Base-by-base conservation (phyloP, 2,113 vertebrate species). In the Acrocephalus kingi region DNA sequence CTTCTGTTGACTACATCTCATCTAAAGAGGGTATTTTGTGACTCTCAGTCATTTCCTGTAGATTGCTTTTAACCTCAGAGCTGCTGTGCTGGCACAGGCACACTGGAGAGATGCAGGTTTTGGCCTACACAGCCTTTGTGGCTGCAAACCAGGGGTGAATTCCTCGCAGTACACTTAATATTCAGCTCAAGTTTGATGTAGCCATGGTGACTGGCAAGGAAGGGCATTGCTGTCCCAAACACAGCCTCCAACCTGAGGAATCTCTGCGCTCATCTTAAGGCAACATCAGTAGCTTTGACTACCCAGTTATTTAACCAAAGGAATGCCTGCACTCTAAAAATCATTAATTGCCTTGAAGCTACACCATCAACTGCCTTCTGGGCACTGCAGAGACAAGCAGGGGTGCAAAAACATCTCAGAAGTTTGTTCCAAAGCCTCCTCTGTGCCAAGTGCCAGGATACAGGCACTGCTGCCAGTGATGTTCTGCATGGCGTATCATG, bases 111-210 rank as follows among this genome's bases (percentile, higher is more conserved):
- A 78, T 83, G 49, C 85, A 86, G 61, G 3, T 78, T 90, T 80
- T 59, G 75, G 83, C 52, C 81, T 19, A 13, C 2, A 24, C 37
- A 56, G 59, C 84, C 51, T 73, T 28, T 35, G 33, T 31, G 35
- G 83, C 56, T 22, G 15, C 90, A 52, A 49, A 94, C 55, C 58
- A 72, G 56, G 56, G 94, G 45, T 13, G 48, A 84, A 72, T 37
- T 96, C 92, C 85, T 84, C 72, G 73, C 41, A 93, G 64, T 49
- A 30, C 79, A 54, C 92, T 96, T 93, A 90, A 92, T 68, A 96
- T 95, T 95, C 94, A 80, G 49, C 85, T 94, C 83, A 45, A 92
- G 93, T 58, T 88, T 90, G 68, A 71, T n/a, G 95, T 86, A 96
- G 85, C 79, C 83, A 93, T 92, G 92, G 93, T 71, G 93, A 96